phyloP scores from a whole-genome alignment of 2,113 vertebrate genomes.

The Archocentrus centrarchus region DNA sequence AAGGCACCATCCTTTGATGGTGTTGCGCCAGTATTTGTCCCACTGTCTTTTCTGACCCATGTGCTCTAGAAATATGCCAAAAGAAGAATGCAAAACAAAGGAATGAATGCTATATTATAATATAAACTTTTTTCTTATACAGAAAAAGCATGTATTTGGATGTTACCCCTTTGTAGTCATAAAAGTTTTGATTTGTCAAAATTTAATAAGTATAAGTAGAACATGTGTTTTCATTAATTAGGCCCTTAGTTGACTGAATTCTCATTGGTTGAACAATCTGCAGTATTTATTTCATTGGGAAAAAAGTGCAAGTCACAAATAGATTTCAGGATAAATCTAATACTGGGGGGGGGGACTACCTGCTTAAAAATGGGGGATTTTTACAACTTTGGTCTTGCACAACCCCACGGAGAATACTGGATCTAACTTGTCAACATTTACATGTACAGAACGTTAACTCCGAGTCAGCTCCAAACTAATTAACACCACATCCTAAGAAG shows the following conservation, averaged over 20 bases:
- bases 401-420: background rate
- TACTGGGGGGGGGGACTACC: background rate
- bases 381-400: background rate
- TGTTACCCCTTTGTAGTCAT: background rate
- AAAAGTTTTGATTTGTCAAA: background rate
- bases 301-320: background rate
- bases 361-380: background rate
- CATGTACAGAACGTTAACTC: background rate
- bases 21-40: background rate
- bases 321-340: background rate
- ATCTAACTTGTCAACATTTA: conserved; percentile 4
- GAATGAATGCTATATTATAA: background rate
- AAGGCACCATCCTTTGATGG: background rate
- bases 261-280: conserved; percentile 1
- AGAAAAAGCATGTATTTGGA: background rate
- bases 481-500: background rate
- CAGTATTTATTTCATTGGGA: background rate
- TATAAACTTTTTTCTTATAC: background rate
- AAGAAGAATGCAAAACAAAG: background rate
- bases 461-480: background rate
- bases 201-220: background rate
- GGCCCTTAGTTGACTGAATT: background rate
- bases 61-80: background rate
- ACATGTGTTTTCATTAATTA: no score
- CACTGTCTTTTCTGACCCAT: background rate